These are phyloP conservation scores for Machaerirhynchus nigripectus DNA, from an alignment of 2,113 vertebrate genomes.

Conservation along the genomic window DNA sequence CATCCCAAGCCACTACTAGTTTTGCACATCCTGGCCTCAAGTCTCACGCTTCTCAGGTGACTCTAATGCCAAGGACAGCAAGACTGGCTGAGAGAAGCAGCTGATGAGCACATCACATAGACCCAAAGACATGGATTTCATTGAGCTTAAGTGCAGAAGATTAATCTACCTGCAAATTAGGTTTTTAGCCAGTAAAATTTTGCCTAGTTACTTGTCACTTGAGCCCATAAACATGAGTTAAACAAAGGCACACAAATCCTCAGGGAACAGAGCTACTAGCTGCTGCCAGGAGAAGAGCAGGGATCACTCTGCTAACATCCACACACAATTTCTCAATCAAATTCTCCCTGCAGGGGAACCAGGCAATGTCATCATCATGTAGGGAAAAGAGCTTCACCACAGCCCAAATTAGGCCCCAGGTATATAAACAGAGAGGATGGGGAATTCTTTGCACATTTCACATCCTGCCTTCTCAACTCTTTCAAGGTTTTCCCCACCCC, in stretches of 20 bases:
- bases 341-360: not conserved
- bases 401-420: not conserved
- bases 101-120: not conserved
- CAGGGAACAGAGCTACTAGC: not conserved
- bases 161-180: not conserved
- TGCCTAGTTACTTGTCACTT: not conserved
- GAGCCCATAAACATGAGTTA: not conserved
- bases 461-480: not conserved
- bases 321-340: not conserved
- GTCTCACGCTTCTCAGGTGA: not conserved
- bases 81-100: not conserved
- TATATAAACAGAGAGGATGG: not conserved
- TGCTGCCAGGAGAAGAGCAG: not conserved
- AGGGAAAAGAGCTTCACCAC: not conserved
- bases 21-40: not conserved
- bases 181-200: not conserved
- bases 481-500: not conserved
- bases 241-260: not conserved
- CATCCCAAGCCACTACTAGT: not conserved
- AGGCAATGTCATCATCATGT: not conserved
- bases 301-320: not conserved
- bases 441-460: not conserved
- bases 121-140: not conserved
- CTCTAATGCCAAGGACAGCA: not conserved
- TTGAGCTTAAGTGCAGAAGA: not conserved